Evolutionary conservation across 2,888 invertebrate species (phyloP).

Genomic region (Eudemis profundana): DNA sequence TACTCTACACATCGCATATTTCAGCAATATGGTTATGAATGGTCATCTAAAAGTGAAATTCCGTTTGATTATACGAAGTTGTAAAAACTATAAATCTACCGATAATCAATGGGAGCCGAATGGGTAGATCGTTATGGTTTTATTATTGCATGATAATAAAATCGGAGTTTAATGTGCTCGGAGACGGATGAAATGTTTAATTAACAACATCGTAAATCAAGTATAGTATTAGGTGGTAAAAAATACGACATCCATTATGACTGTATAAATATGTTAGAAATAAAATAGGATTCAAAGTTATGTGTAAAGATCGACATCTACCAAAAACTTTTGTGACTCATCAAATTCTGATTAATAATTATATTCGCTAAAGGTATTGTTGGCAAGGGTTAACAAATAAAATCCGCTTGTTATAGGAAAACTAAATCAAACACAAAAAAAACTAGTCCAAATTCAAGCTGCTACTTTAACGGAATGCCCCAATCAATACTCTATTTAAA

Average conservation of each 20-base stretch:
- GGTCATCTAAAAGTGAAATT: constrained; percentile 31
- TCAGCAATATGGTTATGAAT: constrained; percentile 34
- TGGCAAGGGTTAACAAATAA: too few relatives aligned
- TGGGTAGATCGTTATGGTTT: constrained; percentile 35
- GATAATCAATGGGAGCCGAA: constrained; percentile 16
- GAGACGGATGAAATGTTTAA: constrained; percentile 36
- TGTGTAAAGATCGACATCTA: not conserved
- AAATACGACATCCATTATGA: not conserved
- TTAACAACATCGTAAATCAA: constrained; percentile 44
- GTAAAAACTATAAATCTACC: constrained; percentile 27
- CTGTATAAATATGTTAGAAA: not conserved
- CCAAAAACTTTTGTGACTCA: too few relatives aligned
- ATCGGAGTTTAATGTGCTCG: constrained; percentile 21
- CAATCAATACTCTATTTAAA: too few relatives aligned
- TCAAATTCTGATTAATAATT: too few relatives aligned
- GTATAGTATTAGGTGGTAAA: constrained; percentile 12
- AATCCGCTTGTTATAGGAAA: too few relatives aligned
- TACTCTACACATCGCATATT: constrained; percentile 2
- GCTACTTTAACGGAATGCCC: too few relatives aligned
- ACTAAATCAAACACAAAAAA: too few relatives aligned
- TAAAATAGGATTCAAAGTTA: not conserved
- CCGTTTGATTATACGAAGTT: constrained; percentile 5
- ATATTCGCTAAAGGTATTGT: too few relatives aligned
- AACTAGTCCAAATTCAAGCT: too few relatives aligned
- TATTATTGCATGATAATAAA: constrained; percentile 36